These are phyloP conservation scores for Patella caerulea DNA, from an alignment of 2,888 invertebrate genomes.

Conservation along the genomic window DNA sequence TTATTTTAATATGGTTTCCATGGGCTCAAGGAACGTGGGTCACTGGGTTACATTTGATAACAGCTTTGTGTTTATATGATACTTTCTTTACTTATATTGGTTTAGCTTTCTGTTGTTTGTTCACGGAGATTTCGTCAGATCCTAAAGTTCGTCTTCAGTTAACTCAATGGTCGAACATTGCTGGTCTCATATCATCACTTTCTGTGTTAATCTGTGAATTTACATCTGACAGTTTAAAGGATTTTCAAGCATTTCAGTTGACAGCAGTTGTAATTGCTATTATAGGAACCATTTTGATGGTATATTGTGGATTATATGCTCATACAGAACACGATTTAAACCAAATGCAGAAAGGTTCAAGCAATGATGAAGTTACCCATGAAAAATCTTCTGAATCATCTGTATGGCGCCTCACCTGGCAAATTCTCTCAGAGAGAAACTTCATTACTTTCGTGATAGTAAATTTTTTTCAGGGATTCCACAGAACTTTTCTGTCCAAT, in stretches of 20 bases:
- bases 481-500: slow-evolving; percentile 51
- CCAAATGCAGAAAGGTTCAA: slow-evolving; percentile 23
- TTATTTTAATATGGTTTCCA: slow-evolving; percentile 70
- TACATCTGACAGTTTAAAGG: slow-evolving; percentile 63
- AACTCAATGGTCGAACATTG: slow-evolving; percentile 64
- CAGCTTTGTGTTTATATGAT: slow-evolving; percentile 72
- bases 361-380: slow-evolving; percentile 15
- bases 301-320: slow-evolving; percentile 58
- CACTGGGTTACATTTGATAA: slow-evolving; percentile 71
- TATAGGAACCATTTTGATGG: slow-evolving; percentile 53
- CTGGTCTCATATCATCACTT: slow-evolving; percentile 51
- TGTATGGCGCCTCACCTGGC: slow-evolving; percentile 48
- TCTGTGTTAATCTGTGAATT: slow-evolving; percentile 57
- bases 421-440: slow-evolving; percentile 56
- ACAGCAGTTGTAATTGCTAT: slow-evolving; percentile 59
- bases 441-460: slow-evolving; percentile 63
- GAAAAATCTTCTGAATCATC: slow-evolving; percentile 35
- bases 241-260: slow-evolving; percentile 65
- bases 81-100: slow-evolving; percentile 71
- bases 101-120: slow-evolving; percentile 69
- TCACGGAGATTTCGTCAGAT: slow-evolving; percentile 67
- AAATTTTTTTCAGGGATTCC: slow-evolving; percentile 63
- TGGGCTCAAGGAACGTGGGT: slow-evolving; percentile 52
- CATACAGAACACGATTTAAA: slow-evolving; percentile 56
- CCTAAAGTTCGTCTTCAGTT: slow-evolving; percentile 65